These are phyloP conservation scores for Toxotes lorentzi DNA, from an alignment of 2,797 vertebrate species.

Conservation along the genomic window DNA sequence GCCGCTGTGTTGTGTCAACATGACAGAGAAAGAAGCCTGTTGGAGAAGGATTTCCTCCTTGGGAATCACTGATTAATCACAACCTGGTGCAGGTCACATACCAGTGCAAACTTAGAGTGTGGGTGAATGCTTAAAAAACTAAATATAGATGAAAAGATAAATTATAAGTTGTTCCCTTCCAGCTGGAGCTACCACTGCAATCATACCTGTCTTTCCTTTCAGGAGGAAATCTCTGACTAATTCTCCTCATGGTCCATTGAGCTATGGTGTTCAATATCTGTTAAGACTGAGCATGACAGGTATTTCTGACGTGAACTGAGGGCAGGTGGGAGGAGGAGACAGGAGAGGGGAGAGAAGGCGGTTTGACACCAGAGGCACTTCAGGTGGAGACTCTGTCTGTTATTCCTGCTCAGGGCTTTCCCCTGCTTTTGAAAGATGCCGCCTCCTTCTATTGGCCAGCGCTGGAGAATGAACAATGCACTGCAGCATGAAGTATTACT, in stretches of 20 bases:
- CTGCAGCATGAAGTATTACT: conserved; percentile 23
- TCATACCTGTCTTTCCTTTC: conserved; percentile 30
- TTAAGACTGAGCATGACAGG: conserved; percentile 41
- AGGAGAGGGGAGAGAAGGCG: background rate
- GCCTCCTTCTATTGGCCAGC: conserved; percentile 59
- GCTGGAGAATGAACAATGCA: conserved; percentile 43
- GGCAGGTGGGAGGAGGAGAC: conserved; percentile 19
- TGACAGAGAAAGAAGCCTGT: conserved; percentile 38
- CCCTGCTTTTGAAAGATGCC: conserved; percentile 70
- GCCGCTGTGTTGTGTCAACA: conserved; percentile 78
- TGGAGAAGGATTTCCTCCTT: conserved; percentile 45
- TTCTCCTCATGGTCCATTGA: conserved; percentile 35
- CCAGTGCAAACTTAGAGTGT: background rate
- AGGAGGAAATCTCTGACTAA: conserved; percentile 33
- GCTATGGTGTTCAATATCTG: conserved; percentile 55
- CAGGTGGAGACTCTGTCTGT: conserved; percentile 41
- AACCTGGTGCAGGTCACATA: conserved; percentile 32
- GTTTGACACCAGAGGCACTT: conserved; percentile 23
- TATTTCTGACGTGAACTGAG: conserved; percentile 50
- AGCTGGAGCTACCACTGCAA: conserved; percentile 21
- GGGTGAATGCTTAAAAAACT: background rate
- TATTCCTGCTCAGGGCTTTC: conserved; percentile 58
- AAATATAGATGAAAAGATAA: background rate
- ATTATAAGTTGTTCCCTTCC: background rate
- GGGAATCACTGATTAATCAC: conserved; percentile 32